phyloP scores from a whole-genome alignment of 2,113 vertebrate species.

The Pycnonotus jocosus region DNA sequence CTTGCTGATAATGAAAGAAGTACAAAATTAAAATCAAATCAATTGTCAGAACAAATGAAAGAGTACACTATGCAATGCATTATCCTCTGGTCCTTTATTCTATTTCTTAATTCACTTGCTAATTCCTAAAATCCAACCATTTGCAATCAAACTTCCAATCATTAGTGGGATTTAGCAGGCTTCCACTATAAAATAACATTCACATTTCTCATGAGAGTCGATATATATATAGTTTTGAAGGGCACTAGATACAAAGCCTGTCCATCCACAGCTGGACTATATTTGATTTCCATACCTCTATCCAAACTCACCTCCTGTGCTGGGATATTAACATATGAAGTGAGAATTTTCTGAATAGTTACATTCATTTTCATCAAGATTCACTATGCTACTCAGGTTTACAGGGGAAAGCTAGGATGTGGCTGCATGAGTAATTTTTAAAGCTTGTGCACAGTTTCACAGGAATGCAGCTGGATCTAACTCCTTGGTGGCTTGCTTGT shows the following conservation, averaged over 20 bases:
- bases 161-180: background rate
- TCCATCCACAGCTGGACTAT: background rate
- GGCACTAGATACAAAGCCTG: background rate
- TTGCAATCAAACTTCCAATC: background rate
- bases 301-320: conserved; percentile 18
- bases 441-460: conserved; percentile 23
- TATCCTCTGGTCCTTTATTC: background rate
- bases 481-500: conserved; percentile 19
- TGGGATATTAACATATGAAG: conserved; percentile 33
- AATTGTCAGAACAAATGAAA: conserved; percentile 18
- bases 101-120: background rate
- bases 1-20: conserved; percentile 7
- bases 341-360: conserved; percentile 55
- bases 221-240: background rate
- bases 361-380: conserved; percentile 13
- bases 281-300: conserved; percentile 54
- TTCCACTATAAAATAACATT: background rate
- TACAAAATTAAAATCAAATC: conserved; percentile 22
- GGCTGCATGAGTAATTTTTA: conserved; percentile 61
- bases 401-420: conserved; percentile 50
- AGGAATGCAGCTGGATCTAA: conserved; percentile 53
- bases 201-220: conserved; percentile 26
- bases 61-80: background rate
- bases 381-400: background rate
- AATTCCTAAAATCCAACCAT: conserved; percentile 19